Evolutionary conservation across 2,113 vertebrate species (phyloP), one percentile per base, ranked within the genome.

Genomic region (Proteles cristata): DNA sequence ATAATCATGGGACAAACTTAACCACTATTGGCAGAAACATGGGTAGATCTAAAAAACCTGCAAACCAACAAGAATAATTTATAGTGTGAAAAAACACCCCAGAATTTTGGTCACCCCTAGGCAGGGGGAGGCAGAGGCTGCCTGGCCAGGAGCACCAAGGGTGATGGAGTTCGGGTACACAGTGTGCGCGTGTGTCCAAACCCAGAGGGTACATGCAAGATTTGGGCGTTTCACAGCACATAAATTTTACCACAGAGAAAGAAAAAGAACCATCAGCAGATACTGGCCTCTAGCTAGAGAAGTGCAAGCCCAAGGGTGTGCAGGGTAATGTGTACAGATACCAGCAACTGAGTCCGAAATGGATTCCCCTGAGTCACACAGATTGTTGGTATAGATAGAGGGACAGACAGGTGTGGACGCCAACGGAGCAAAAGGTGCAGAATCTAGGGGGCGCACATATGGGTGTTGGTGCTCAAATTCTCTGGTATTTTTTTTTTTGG

Each of bases 301-400:
- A 45, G 33, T 0, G 15, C 19, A 11, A 65, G 69, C 63, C 11
- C n/a, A 48, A 33, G 12, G 0, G 11, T 21, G 26, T 2, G 1
- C 0, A 8, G 48, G 19, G 23, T 3, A 4, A 8, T 0, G 17
- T n/a, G 76, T 0, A 10, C 23, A 0, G 7, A 10, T 21, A 4
- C 0, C 45, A 14, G 63, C 12, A 1, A 9, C 39, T n/a, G 23
- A n/a, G 14, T 19, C 16, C 4, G 74, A 88, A 66, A 11, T 0
- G 39, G 7, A 25, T 12, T 35, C 71, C 65, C 35, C 25, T 2
- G 7, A 33, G 25, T 1, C 77, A 43, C 19, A 16, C 0, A 21
- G 69, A 2, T 2, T 0, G 9, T 1, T 2, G 58, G 39, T 7
- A 25, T 7, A 31, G 93, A 14, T 0, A 4, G 43, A 68, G 12